These are phyloP conservation scores for Tipula vernalis DNA, from an alignment of 2,888 invertebrate genomes.

Conservation along the genomic window DNA sequence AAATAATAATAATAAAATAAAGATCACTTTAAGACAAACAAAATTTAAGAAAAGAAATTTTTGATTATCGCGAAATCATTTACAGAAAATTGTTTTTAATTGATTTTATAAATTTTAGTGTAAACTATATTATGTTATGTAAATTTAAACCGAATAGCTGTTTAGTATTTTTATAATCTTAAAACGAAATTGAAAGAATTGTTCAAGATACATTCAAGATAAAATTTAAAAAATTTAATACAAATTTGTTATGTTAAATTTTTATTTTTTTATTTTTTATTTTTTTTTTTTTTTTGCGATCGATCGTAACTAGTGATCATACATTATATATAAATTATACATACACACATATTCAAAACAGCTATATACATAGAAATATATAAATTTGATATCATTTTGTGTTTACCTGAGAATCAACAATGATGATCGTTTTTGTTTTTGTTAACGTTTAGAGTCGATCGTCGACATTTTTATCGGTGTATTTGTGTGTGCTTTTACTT, in stretches of 20 bases:
- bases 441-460: background rate
- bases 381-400: conserved; percentile 4
- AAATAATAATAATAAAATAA: background rate
- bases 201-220: background rate
- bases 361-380: background rate
- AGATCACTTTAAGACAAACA: background rate
- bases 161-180: background rate
- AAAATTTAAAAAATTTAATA: background rate
- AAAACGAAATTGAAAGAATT: background rate
- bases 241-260: background rate
- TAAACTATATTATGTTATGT: background rate
- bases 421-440: background rate
- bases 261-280: too few species aligned
- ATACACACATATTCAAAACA: background rate
- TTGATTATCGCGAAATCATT: background rate
- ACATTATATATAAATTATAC: background rate
- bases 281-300: background rate
- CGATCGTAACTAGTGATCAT: background rate
- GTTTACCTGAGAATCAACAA: background rate
- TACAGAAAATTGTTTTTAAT: background rate
- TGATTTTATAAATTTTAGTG: background rate
- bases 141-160: background rate
- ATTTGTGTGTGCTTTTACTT: background rate
- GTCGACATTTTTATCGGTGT: background rate
- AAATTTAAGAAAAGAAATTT: background rate